A percentile compares a stretch with the other conserved stretches of the same genome.
Conservation (phyloP, 2,797 vertebrate genomes). For the Otus scops region DNA sequence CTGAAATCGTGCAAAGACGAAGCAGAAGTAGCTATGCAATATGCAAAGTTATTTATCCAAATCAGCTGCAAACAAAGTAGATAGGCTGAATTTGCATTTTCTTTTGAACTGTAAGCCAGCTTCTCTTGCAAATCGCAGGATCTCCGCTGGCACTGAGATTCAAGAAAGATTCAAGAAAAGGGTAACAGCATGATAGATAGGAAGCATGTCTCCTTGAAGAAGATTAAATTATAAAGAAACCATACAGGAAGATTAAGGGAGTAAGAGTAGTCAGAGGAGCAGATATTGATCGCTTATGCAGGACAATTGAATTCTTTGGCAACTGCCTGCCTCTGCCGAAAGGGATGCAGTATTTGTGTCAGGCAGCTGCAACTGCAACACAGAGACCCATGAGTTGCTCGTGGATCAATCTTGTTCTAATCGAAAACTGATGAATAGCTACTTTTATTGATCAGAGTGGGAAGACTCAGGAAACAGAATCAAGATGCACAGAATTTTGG, state of each 20-base stretch:
- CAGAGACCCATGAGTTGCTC: background rate
- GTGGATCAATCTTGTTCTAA: background rate
- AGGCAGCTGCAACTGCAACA: background rate
- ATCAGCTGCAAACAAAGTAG: slow-evolving; percentile 5
- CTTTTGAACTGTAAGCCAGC: background rate
- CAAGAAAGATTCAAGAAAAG: background rate
- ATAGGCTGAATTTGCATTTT: background rate
- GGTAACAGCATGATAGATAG: background rate
- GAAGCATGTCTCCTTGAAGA: background rate
- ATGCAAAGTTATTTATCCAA: background rate
- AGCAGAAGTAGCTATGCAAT: background rate
- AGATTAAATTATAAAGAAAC: slow-evolving; percentile 4
- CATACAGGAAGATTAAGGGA: background rate
- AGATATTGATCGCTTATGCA: background rate
- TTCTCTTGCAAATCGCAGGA: background rate
- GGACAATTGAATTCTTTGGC: background rate
- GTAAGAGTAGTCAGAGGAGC: background rate
- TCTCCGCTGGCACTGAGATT: background rate
- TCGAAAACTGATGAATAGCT: background rate
- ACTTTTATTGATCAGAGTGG: background rate
- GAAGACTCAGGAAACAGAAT: background rate
- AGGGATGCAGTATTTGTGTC: background rate
- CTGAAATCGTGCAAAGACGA: background rate
- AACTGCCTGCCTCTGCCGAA: background rate
- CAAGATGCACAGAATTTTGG: background rate